Evolutionary conservation across 2,113 vertebrate genomes (phyloP), one percentile per base, ranked within the genome.

Genomic region (Brachyistius frenatus): DNA sequence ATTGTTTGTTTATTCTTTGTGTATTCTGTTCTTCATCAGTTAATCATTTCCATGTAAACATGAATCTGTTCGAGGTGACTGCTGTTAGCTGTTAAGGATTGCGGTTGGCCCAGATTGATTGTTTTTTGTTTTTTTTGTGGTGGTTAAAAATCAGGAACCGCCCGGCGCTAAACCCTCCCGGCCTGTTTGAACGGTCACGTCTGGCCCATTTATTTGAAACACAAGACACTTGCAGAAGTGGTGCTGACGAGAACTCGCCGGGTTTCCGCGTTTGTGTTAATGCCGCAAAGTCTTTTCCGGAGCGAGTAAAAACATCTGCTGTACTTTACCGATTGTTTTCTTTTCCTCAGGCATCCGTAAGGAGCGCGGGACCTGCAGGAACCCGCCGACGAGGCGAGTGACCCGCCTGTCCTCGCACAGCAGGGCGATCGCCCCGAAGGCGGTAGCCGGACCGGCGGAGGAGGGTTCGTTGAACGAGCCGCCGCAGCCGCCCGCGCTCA

Each of bases 301-400:
- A 47, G 5, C 52, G 41, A 23, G 10, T n/a, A 31, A 23, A 35
- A 54, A 73, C n/a, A 36, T 4, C 9, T 31, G 16, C 52, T 3
- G 33, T 53, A 11, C 39, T 23, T 10, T 36, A 1, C 41, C 10
- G 41, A 10, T 23, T n/a, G 36, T 44, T 36, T 52, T 62, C 5
- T 57, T n/a, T 61, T 4, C 9, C 5, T 44, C 80, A 95, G 94
- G 94, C 1, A 91, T 94, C 78, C 85, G 94, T 0, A 93, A 94
- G 52, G 94, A 95, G 14, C 94, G 93, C 10, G 85, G 86, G 8
- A 90, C 11, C 88, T 90, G 57, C 74, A 70, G 80, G 65, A 88
- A 61, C 61, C 44, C 77, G 0, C 93, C 91, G 78, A 58, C 49
- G 31, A 96, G 96, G 93, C 88, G 96, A 86, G 2, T 90, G 92